phyloP scores from a whole-genome alignment of 2,888 invertebrate species.

The Eupithecia tripunctaria region DNA sequence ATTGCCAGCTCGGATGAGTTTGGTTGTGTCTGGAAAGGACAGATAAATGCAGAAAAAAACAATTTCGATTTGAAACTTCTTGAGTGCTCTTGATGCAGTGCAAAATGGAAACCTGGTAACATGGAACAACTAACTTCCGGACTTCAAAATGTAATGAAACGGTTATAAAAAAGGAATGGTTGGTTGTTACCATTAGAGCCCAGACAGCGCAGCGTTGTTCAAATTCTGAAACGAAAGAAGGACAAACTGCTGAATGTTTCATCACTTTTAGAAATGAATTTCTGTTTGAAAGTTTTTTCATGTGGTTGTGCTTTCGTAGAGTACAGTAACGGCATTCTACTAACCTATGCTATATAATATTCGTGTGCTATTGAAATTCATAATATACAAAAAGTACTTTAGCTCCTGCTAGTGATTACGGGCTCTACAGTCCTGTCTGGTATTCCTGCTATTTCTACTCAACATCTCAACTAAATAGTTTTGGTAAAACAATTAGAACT shows the following conservation, averaged over 20 bases:
- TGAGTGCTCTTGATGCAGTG: slow-evolving; percentile 16
- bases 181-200: not conserved
- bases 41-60: slow-evolving; percentile 13
- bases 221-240: not conserved
- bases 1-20: too few relatives aligned
- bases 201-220: not conserved
- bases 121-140: not conserved
- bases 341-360: not conserved
- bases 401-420: too few relatives aligned
- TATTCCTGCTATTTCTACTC: too few relatives aligned
- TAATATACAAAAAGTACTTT: too few relatives aligned
- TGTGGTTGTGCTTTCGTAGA: not conserved
- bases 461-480: too few relatives aligned
- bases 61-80: slow-evolving; percentile 9
- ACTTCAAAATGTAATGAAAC: not conserved
- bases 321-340: not conserved
- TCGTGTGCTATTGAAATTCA: not conserved
- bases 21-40: not conserved
- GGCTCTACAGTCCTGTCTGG: too few relatives aligned
- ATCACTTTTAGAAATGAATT: not conserved
- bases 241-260: not conserved
- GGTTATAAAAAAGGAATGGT: not conserved
- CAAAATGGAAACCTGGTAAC: not conserved
- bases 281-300: not conserved
- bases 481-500: too few relatives aligned